These are phyloP conservation scores for Alosa sapidissima DNA, from an alignment of 2,797 vertebrate species.

Conservation along the genomic window DNA sequence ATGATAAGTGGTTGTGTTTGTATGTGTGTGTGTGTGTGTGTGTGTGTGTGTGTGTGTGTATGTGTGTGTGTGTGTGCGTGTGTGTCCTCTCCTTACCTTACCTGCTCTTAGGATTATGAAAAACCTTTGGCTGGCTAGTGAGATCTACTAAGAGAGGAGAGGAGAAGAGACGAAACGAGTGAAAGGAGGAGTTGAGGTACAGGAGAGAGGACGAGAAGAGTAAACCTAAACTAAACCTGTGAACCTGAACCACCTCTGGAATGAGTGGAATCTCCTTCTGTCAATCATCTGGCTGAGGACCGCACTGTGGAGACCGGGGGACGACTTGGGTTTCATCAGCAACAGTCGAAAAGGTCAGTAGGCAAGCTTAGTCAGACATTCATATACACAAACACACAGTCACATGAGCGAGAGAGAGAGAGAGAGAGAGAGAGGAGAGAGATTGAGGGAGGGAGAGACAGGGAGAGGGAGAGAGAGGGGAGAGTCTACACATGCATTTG, in stretches of 20 bases:
- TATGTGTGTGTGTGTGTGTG: constrained; percentile 9
- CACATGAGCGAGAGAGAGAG: background rate
- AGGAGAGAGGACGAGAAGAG: background rate
- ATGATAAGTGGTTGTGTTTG: constrained; percentile 33
- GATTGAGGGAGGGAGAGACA: background rate
- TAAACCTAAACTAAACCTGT: background rate
- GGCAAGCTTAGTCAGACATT: background rate
- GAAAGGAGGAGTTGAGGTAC: background rate
- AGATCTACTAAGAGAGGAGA: background rate
- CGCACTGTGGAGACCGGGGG: background rate
- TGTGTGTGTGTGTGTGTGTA: constrained; percentile 7
- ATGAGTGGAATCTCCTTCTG: background rate
- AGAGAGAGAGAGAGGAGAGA: background rate
- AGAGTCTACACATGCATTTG: constrained; percentile 1
- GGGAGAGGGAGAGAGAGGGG: background rate
- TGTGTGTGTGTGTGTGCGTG: background rate
- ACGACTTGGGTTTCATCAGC: background rate
- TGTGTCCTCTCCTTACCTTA: background rate
- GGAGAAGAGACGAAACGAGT: background rate
- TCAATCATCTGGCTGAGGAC: background rate
- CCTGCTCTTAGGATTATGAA: background rate
- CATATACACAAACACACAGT: background rate
- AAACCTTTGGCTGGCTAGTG: background rate
- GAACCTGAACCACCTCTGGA: background rate
- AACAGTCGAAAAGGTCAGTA: background rate